Evolutionary conservation across 2,888 invertebrate species (phyloP).

Genomic region (Elegia similella): DNA sequence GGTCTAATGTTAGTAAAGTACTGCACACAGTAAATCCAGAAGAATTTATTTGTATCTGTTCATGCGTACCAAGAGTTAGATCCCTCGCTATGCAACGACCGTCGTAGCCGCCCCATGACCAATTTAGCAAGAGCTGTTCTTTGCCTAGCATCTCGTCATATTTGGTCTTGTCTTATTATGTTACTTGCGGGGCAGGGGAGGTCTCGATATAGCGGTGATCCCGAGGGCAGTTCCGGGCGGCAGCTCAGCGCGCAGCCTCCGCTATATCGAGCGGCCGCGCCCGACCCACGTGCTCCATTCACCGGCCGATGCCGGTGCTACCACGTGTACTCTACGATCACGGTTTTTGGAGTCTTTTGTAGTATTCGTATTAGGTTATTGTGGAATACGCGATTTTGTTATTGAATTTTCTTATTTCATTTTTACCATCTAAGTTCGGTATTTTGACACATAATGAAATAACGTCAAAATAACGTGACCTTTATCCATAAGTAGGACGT

Average conservation of each 20-base stretch:
- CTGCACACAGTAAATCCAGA: no score
- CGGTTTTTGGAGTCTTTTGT: background rate
- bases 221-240: slow-evolving; percentile 41
- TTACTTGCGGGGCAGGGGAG: slow-evolving; percentile 26
- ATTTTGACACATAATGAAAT: no score
- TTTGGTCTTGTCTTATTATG: background rate
- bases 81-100: background rate
- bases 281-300: slow-evolving; percentile 66
- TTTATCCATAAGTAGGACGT: no score
- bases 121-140: background rate
- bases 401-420: no score
- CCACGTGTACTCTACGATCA: slow-evolving; percentile 40
- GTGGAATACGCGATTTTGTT: no score
- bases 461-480: no score
- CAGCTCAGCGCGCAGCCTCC: slow-evolving; percentile 67
- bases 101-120: background rate
- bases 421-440: no score
- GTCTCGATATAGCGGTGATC: slow-evolving; percentile 29
- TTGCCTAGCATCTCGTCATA: no score
- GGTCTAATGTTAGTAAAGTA: no score
- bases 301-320: slow-evolving; percentile 36
- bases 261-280: slow-evolving; percentile 67
- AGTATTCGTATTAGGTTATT: no score
- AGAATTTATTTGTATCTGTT: no score
- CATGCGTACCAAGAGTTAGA: background rate